Base-by-base conservation (phyloP, 2,888 invertebrate species). In the Rhopalosiphum nymphaeae region DNA sequence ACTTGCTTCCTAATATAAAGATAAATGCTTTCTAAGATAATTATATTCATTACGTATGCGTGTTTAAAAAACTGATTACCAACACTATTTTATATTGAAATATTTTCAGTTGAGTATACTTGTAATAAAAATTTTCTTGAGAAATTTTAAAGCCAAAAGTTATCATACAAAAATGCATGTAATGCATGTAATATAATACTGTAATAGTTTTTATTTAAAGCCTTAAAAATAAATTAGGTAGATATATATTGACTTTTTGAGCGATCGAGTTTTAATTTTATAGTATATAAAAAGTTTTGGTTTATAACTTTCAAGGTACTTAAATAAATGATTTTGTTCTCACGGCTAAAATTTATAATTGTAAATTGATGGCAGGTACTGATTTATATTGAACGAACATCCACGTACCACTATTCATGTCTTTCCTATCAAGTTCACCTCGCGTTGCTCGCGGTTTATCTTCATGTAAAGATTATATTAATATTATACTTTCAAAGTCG, bases 351-450 rank as follows among this genome's bases (percentile, higher is more conserved):
- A 26, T 78, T 36, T 78, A 36, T 78, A 21, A 78, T 36, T 78
- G 36, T 78, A 5, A 36, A 78, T 36, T 21, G 21, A 36, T 1
- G 21, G 21, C 21, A 7, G 9, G 78, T 29, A 29, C 78, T 36
- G 78, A 78, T 78, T 78, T 78, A 21, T 36, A 78, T 78, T 78
- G 26, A 36, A 9, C 21, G 21, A 78, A 78, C 3, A 42, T 21
- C 78, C 21, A 36, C 78, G 7, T 78, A 78, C 78, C 78, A 78
- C 78, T 78, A 78, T 78, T 78, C 78, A 78, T 78, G 78, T 78
- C 36, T 78, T 78, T 78, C 36, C 36, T 36, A 21, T 36, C 36
- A 36, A 78, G 78, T 78, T 36, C 36, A 36, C 21, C 36, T 78
- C 78, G 9, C 36, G 36, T 78, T 36, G 21, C 16, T n/a, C n/a